Evolutionary conservation across 2,113 vertebrate species (phyloP), one percentile per base, ranked within the genome.

Genomic region (Solea solea): DNA sequence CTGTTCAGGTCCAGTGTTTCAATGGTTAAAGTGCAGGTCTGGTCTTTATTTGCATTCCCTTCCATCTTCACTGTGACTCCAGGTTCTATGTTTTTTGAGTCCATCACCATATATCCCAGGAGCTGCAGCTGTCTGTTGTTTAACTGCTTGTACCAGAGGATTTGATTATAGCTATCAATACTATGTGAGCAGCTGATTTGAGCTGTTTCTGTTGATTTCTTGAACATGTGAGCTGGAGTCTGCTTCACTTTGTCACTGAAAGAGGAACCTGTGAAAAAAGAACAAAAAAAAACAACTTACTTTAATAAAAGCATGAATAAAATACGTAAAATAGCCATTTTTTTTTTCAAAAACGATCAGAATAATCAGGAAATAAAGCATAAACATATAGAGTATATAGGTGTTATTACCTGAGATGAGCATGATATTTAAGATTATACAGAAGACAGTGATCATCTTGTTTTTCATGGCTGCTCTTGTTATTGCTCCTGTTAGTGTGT

Each of bases 61-160:
- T 3, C 80, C 80, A 0, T 46, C 4, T 0, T 21, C 21, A 21
- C 21, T 21, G 21, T 1, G 21, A 25, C 1, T 16, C 16, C 62
- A 0, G 1, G 0, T 6, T 83, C 81, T 7, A 14, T 25, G 0
- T 25, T 1, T 13, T 0, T 9, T 7, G 0, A 0, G 1, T 0
- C 7, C 9, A 0, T 0, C 0, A 2, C 0, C n/a, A 82, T 42
- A 54, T 70, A 80, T 58, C 86, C 91, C 11, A 92, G 76, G 3
- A 88, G 11, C 46, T 77, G 51, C 0, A 88, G 15, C 1, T 54
- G 7, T 44, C 4, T 44, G 10, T 58, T 8, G 0, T 51, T 8
- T 4, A 2, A 8, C 21, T 85, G 78, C 11, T 83, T 82, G 81
- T 86, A 90, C 89, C 88, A 89, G 21, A 68, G 49, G 3, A 89